A percentile compares a stretch with the other conserved stretches of the same genome.
These are phyloP conservation scores for Cebidichthys violaceus DNA, from an alignment of 2,113 vertebrate species.

Conservation along the genomic window DNA sequence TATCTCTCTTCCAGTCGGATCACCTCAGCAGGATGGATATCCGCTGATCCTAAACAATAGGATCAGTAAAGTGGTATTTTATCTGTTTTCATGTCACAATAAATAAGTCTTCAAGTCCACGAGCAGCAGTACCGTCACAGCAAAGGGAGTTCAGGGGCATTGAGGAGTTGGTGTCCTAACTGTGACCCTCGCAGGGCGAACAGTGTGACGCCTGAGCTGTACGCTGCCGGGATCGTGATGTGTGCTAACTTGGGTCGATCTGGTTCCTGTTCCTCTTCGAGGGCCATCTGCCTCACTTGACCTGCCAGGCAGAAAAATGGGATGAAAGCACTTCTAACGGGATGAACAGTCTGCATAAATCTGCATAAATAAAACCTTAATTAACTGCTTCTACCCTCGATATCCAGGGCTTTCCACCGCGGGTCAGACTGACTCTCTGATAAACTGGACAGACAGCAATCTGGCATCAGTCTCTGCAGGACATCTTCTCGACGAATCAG, in stretches of 20 bases:
- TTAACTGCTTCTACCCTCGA: conserved; percentile 71
- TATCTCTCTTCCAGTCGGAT: not conserved
- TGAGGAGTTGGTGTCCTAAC: conserved; percentile 69
- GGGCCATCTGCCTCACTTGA: conserved; percentile 77
- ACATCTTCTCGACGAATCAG: conserved; percentile 83
- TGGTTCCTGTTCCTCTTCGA: conserved; percentile 61
- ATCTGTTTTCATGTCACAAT: not conserved
- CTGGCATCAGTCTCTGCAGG: conserved; percentile 67
- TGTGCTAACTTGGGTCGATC: conserved; percentile 54
- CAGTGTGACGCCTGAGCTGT: conserved; percentile 81
- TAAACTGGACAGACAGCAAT: conserved; percentile 56
- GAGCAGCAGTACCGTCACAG: conserved; percentile 17
- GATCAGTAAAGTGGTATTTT: not conserved
- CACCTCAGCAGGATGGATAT: not conserved
- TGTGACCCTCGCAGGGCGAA: conserved; percentile 72
- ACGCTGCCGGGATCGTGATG: conserved; percentile 81
- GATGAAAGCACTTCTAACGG: not conserved
- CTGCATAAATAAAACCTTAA: too few species aligned
- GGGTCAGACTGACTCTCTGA: conserved; percentile 32
- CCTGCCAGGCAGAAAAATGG: conserved; percentile 47
- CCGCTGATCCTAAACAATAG: not conserved
- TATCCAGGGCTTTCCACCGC: conserved; percentile 77
- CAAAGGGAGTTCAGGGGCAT: conserved; percentile 72
- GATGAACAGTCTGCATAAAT: not conserved
- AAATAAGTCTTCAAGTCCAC: not conserved